Conservation (phyloP, 2,113 vertebrate species). For the Salvelinus sp. region DNA sequence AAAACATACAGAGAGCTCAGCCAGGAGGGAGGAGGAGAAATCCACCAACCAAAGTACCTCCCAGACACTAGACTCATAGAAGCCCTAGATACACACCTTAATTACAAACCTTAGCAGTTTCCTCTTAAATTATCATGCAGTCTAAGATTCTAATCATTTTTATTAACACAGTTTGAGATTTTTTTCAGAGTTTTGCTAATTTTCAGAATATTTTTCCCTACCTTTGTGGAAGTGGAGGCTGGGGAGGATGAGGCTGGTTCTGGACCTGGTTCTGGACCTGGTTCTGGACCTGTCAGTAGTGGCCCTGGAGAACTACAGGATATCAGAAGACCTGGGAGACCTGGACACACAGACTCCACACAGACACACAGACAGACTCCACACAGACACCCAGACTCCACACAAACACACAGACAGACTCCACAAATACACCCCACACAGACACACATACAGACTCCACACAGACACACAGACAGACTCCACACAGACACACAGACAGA, state of each 20-base stretch:
- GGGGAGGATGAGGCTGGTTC: constrained; percentile 18
- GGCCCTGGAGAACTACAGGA: constrained; percentile 47
- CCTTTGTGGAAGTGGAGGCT: background rate
- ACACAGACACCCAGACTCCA: too few relatives aligned
- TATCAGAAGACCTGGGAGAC: constrained; percentile 46
- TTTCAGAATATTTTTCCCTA: constrained; percentile 37
- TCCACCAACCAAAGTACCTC: background rate
- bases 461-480: constrained; percentile 44
- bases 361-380: constrained; percentile 45
- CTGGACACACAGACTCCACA: background rate
- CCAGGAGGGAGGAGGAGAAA: constrained; percentile 38
- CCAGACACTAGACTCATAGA: background rate
- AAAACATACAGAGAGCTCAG: constrained; percentile 51
- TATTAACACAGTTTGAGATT: constrained; percentile 5
- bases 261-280: constrained; percentile 39
- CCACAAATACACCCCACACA: too few relatives aligned
- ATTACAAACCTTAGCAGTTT: constrained; percentile 51
- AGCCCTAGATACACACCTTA: constrained; percentile 37
- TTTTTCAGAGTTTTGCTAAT: constrained; percentile 1
- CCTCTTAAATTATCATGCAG: constrained; percentile 44
- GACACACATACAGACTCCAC: background rate
- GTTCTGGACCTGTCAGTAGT: constrained; percentile 43
- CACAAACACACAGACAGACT: too few relatives aligned
- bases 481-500: too few relatives aligned
- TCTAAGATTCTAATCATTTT: constrained; percentile 14